Base-by-base conservation (phyloP, 2,888 invertebrate species). In the Phanerotoma sp. region DNA sequence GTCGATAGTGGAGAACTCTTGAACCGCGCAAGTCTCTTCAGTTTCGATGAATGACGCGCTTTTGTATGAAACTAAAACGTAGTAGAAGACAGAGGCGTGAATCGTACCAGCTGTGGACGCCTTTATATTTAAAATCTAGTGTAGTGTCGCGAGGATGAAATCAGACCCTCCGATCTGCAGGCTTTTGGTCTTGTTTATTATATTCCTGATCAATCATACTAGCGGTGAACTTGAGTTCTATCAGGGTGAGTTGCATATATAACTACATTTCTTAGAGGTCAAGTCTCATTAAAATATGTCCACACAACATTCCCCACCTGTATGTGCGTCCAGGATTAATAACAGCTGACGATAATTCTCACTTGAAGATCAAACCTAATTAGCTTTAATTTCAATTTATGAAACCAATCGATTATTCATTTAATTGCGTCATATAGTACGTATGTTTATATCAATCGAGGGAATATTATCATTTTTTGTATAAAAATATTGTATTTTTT, bases 11-110 rank as follows among this genome's bases (percentile, higher is more conserved):
- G 16, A 37, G 47, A 30, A 10, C 20, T 41, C n/a, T 30, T 40
- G 54, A 54, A 51, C 22, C 72, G 73, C 74, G 72, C 73, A 74
- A 71, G 66, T 72, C 72, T 70, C 55, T 61, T 25, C 13, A 35
- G 41, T 51, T 35, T 50, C 56, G 67, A 73, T 72, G 71, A 71
- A 71, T 67, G 74, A 71, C 72, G 70, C 65, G 70, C 66, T 67
- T 65, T 66, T 69, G 67, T 71, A 72, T 67, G 66, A 68, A 69
- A 66, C 25, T 20, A 16, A 63, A 54, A 44, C 52, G 56, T 44
- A n/a, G 55, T 38, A 25, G n/a, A 60, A 56, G 58, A 53, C 60
- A 55, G 51, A 56, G 54, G 54, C 55, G 54, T 58, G 56, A 58
- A 58, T 55, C 55, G 58, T 57, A 60, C 56, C 61, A 61, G 57